A percentile compares a stretch with the other conserved stretches of the same genome.
Conservation (phyloP, 2,113 vertebrate species). For the Rhinopomastus cyanomelas region DNA sequence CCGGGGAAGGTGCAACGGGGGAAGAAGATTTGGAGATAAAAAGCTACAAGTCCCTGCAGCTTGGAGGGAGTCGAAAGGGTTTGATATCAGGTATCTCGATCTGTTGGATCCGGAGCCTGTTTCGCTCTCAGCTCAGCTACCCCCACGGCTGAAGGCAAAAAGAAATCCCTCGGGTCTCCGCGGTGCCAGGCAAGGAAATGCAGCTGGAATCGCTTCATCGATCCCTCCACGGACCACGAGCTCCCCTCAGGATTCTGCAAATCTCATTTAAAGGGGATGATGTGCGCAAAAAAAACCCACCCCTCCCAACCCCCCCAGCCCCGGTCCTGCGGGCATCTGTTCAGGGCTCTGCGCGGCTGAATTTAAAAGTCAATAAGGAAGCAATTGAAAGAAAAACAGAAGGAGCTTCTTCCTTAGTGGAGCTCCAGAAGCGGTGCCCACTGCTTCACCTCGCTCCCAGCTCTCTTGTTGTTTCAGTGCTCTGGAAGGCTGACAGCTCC, state of each 20-base stretch:
- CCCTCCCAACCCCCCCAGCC: too few relatives aligned
- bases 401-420: neutral
- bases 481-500: neutral
- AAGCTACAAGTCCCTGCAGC: neutral
- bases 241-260: neutral
- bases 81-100: neutral
- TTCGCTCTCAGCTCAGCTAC: neutral
- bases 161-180: neutral
- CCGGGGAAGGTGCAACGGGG: neutral
- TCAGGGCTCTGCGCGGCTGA: neutral
- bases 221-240: accelerated
- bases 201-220: accelerated
- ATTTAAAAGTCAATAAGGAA: neutral
- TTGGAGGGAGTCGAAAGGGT: neutral
- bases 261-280: accelerated
- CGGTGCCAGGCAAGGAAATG: neutral
- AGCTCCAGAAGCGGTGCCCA: neutral
- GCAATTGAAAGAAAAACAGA: neutral
- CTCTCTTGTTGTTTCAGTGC: neutral
- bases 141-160: accelerated
- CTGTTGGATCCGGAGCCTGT: neutral
- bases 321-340: neutral
- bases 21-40: neutral
- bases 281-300: neutral
- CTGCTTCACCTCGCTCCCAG: neutral